phyloP scores from a whole-genome alignment of 2,797 vertebrate genomes.

The Thripadectes ignobilis region DNA sequence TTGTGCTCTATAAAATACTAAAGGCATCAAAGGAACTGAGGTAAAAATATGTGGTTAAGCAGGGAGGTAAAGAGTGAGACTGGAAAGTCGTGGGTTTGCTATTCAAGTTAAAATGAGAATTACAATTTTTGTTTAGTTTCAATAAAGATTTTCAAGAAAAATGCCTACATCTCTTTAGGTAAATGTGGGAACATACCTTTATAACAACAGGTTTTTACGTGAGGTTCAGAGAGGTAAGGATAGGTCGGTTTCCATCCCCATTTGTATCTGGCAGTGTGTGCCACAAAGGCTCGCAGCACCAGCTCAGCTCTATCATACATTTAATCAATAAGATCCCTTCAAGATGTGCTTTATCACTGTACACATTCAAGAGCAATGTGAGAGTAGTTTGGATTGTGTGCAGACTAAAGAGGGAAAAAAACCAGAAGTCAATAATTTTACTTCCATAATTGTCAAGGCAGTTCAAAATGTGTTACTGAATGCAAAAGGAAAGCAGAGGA shows the following conservation, averaged over 20 bases:
- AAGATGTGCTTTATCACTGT: neutral
- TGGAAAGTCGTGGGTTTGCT: neutral
- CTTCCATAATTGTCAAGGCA: neutral
- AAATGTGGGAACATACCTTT: neutral
- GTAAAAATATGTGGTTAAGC: fast-evolving
- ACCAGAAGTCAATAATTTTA: neutral
- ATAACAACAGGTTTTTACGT: neutral
- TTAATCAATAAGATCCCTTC: neutral
- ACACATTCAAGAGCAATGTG: neutral
- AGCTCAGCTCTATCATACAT: neutral
- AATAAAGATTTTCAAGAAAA: neutral
- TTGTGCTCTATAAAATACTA: neutral
- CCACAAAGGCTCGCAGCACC: neutral
- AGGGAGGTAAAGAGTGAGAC: neutral
- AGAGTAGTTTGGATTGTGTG: neutral
- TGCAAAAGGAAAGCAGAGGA: neutral
- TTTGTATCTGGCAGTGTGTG: neutral
- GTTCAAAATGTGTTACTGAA: neutral
- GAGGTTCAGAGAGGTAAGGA: neutral
- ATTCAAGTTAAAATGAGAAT: neutral
- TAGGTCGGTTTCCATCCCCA: neutral
- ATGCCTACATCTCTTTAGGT: neutral
- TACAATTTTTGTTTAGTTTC: neutral
- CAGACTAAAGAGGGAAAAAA: neutral
- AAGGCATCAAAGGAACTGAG: neutral